Evolutionary conservation across 64 coral and sea anemone genomes (phyloP).

Genomic region (Pocillopora damicornis): DNA sequence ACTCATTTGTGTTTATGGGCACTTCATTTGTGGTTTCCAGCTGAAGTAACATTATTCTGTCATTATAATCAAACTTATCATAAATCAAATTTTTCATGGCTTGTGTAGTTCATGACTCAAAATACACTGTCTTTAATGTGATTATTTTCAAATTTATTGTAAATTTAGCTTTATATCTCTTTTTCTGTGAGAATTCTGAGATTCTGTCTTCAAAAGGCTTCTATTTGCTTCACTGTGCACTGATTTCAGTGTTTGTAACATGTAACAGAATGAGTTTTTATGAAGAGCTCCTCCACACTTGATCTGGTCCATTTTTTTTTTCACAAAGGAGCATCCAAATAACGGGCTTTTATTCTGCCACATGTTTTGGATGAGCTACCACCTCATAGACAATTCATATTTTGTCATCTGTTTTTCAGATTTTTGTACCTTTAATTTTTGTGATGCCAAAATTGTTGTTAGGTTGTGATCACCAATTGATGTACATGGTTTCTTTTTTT

Average conservation of each 20-base stretch:
- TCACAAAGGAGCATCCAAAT: conserved; percentile 5
- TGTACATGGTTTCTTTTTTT: too few relatives aligned
- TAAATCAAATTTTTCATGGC: background rate
- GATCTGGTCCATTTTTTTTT: background rate
- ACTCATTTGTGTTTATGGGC: conserved; percentile 8
- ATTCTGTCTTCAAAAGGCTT: too few relatives aligned
- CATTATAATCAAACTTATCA: conserved; percentile 1
- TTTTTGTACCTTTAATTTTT: background rate
- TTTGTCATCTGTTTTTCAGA: conserved; percentile 25
- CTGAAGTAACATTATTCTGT: conserved; percentile 50
- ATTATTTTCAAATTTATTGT: too few relatives aligned
- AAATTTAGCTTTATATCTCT: too few relatives aligned
- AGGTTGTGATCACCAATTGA: background rate
- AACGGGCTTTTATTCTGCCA: background rate
- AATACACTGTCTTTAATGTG: too few relatives aligned
- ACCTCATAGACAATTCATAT: background rate
- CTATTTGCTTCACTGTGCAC: too few relatives aligned
- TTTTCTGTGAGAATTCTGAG: too few relatives aligned
- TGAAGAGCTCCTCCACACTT: background rate
- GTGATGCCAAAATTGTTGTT: background rate
- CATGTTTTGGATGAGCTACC: conserved; percentile 8
- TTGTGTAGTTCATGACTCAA: too few relatives aligned
- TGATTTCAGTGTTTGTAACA: too few relatives aligned
- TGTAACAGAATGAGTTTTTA: background rate
- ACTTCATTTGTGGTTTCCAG: conserved; percentile 46